A percentile compares a stretch with the other conserved stretches of the same genome.
phyloP scores from a whole-genome alignment of 2,797 vertebrate species.

The Gobionotothen gibberifrons region DNA sequence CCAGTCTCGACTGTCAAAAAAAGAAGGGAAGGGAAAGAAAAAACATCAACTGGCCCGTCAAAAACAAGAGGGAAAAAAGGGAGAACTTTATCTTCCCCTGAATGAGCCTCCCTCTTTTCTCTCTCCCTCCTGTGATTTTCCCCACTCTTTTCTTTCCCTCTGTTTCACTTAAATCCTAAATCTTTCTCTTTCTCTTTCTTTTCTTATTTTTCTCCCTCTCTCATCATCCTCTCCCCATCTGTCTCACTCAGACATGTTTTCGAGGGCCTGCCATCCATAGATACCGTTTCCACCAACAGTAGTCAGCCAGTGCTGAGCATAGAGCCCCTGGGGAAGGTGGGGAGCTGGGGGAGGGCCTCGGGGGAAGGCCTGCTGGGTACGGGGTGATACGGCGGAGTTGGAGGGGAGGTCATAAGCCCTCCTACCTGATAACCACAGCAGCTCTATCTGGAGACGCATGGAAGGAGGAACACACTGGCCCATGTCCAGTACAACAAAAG shows the following conservation, averaged over 20 bases:
- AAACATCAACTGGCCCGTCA: constrained; percentile 72
- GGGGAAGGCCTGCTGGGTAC: constrained; percentile 71
- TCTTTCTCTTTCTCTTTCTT: constrained; percentile 45
- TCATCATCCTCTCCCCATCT: constrained; percentile 79
- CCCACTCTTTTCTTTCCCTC: constrained; percentile 45
- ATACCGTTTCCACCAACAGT: constrained; percentile 87
- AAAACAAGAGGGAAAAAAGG: constrained; percentile 75
- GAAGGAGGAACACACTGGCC: constrained; percentile 50
- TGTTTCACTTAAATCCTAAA: constrained; percentile 47
- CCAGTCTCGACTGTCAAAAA: constrained; percentile 76
- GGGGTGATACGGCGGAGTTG: constrained; percentile 75
- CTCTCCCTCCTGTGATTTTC: constrained; percentile 55
- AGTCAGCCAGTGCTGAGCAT: constrained; percentile 76
- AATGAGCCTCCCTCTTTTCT: constrained; percentile 69
- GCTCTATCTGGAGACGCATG: constrained; percentile 27
- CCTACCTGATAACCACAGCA: constrained; percentile 60
- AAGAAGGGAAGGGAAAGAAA: constrained; percentile 63
- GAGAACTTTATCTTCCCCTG: constrained; percentile 75
- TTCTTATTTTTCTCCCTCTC: constrained; percentile 27
- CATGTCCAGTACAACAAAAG: constrained; percentile 32
- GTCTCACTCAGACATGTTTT: constrained; percentile 83
- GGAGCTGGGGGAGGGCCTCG: constrained; percentile 47
- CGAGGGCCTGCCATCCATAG: constrained; percentile 81
- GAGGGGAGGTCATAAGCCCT: constrained; percentile 52
- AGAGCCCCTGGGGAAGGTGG: constrained; percentile 70